Base-by-base conservation (phyloP, 2,113 vertebrate species). In the Limanda limanda region DNA sequence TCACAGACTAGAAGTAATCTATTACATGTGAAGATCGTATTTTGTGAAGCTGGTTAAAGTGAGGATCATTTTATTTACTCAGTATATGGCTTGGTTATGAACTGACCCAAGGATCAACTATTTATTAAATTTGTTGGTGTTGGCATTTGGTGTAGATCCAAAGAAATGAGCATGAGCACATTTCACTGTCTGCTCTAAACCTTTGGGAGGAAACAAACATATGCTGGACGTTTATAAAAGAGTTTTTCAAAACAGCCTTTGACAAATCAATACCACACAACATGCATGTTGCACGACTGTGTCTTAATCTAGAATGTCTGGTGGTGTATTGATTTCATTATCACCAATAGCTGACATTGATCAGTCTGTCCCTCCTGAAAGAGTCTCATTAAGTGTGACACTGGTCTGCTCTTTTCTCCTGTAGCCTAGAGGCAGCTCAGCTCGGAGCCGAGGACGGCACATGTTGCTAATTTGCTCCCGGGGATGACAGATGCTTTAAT, bases 161-260 rank as follows among this genome's bases (percentile, higher is more conserved):
- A 31, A 31, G 31, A 31, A 31, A 7, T 7, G 5, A 7, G 31
- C 97, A 0, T 99, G 98, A 60, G 97, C 94, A 40, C 98, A 99
- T 68, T 98, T 99, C 78, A 99, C 94, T 3, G 96, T 95, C 92
- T 97, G 94, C 71, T 95, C 71, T 60, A 99, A 95, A 31, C 96
- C 98, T 99, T 81, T 93, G 82, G 65, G 15, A 80, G 37, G 31
- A 59, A 81, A 67, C 47, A 9, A 57, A 56, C 20, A 24, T 9
- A 57, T 18, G 3, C 11, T 21, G 5, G 55, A 17, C 5, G 58
- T 66, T 68, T 37, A 57, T 59, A 59, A 77, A 25, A 48, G 20
- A 13, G 62, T 25, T 81, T 48, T 45, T 69, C 11, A 42, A 31
- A 42, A 48, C 45, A 48, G 11, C 40, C 51, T 7, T 60, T 5